Evolutionary conservation across 2,797 vertebrate species (phyloP).

Genomic region (Anguilla marmorata): DNA sequence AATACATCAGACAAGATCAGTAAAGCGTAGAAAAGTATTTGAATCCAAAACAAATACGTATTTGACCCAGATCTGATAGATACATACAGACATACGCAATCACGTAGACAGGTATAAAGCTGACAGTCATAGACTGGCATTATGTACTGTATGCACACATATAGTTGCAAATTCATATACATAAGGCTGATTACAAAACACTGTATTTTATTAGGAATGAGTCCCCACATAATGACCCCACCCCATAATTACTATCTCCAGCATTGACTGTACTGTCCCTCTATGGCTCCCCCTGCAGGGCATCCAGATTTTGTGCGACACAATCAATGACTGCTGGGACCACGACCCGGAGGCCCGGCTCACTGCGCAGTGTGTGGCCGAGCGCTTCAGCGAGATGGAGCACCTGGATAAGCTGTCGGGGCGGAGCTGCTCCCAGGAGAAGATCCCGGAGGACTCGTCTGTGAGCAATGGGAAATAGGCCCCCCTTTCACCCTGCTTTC

Average conservation of each 20-base stretch:
- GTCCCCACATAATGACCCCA: not conserved
- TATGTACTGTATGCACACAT: not conserved
- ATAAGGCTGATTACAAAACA: not conserved
- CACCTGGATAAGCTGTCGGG: conserved; percentile 87
- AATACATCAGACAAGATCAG: too few relatives aligned
- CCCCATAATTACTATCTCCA: not conserved
- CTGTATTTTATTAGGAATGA: not conserved
- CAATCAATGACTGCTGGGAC: conserved; percentile 95
- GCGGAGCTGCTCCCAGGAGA: conserved; percentile 91
- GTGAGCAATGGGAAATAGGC: conserved; percentile 81
- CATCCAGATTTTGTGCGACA: conserved; percentile 87
- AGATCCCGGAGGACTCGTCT: conserved; percentile 86
- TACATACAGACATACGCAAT: not conserved
- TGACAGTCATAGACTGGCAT: not conserved
- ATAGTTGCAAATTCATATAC: not conserved
- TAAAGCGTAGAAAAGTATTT: too few relatives aligned
- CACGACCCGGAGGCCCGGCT: conserved; percentile 94
- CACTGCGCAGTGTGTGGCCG: conserved; percentile 90
- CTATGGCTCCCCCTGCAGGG: conserved; percentile 70
- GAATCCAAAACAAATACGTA: too few relatives aligned
- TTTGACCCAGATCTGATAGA: not conserved
- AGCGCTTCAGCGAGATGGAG: conserved; percentile 85
- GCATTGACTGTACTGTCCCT: not conserved
- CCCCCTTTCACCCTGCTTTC: not conserved
- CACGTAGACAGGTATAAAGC: not conserved